Evolutionary conservation across 2,797 vertebrate species (phyloP), one percentile per base, ranked within the genome.

Genomic region (Graptemys geographica): DNA sequence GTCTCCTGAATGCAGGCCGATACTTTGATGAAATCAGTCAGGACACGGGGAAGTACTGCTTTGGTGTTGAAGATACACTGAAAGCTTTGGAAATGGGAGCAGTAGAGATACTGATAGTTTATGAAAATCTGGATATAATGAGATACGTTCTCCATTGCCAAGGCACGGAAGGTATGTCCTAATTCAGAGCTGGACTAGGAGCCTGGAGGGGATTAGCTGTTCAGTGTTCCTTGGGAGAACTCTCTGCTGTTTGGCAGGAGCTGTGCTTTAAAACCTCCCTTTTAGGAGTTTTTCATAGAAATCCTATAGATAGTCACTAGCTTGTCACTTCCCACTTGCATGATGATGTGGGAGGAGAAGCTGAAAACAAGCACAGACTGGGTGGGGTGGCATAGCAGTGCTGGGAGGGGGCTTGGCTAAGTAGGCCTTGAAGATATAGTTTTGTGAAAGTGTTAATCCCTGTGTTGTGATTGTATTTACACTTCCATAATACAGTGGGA

Each of bases 1-100:
- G 56, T 96, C 11, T 55, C 69, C 65, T 88, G 72, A 51, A 84
- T 92, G 72, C 96, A 99, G 99, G 99, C 86, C 98, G 99, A 97
- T 99, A 99, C 98, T 99, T 99, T 15, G 99, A 99, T 80, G 99
- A 99, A 98, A 99, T 99, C 98, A 99, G 99, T 94, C 99, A 99
- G 98, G 99, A 99, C 98, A 99, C 99, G 2, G 99, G 99, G 90
- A 99, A 99, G 96, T 99, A 99, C 97, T 99, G 99, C 98, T 99
- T 99, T 90, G 99, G 99, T 23, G 99, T 99, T 94, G 99, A 99
- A 97, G 99, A 99, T 97, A 99, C 99, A 92, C 98, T 99, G 97
- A 99, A 99, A 98, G 99, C 99, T 95, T 98, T 99, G 98, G 99
- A 99, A 98, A 99, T 99, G 99, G 99, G 99, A 98, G 99, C 99